Evolutionary conservation across 2,797 vertebrate species (phyloP), one percentile per base, ranked within the genome.

Genomic region (Acestrorhynchus altus): DNA sequence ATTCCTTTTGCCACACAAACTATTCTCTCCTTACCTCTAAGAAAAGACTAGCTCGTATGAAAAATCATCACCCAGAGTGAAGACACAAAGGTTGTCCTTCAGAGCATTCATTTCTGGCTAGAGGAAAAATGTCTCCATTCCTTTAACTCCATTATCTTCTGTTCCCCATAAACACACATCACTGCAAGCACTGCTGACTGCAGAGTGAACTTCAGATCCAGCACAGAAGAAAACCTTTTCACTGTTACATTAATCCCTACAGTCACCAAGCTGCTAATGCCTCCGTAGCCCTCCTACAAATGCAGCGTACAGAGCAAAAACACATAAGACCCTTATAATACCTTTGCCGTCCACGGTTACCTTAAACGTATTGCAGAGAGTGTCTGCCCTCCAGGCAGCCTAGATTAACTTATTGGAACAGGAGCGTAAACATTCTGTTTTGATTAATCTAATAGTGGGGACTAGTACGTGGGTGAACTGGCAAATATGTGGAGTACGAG

Each of bases 361-460:
- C 52, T 61, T 31, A 69, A 69, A 51, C 46, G 46, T 42, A 54
- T 69, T 66, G 56, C 52, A 73, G 0, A 22, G 31, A 18, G 66
- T 35, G 40, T 80, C 65, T 82, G 64, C 40, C 56, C 22, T 74
- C 54, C 40, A 71, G 72, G 59, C 68, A 65, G 71, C 59, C 40
- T 39, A 74, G 31, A 78, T 75, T 51, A 75, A 42, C 74, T 70
- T 60, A 77, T 51, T 66, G 49, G 71, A 66, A 71, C 56, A 66
- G 61, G 24, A 31, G 44, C 7, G 57, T 39, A 71, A 72, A 57
- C 49, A 68, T 70, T 54, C n/a, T 54, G 68, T 76, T 79, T 51
- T 56, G 57, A 80, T 69, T 76, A 64, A 35, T 40, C n/a, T 69
- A 74, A 69, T 77, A 20, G 59, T 18, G n/a, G 42, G 64, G 56